These are phyloP conservation scores for Cotesia glomerata DNA, from an alignment of 1,140 invertebrate genomes.

Conservation along the genomic window DNA sequence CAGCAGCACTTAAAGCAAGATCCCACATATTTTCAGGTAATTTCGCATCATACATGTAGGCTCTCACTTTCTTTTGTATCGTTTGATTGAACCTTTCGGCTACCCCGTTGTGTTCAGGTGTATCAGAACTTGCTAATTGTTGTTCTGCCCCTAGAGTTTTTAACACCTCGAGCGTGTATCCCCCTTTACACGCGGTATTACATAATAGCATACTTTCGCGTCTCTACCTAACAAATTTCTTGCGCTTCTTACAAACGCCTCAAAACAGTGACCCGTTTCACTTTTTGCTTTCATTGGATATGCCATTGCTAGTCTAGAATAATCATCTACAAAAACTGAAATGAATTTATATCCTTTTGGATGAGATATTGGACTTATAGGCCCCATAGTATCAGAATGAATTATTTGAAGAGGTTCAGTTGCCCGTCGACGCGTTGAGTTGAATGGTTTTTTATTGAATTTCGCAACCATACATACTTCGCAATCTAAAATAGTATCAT, in stretches of 20 bases:
- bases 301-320: conserved; percentile 26
- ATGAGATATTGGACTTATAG: conserved; percentile 18
- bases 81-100: conserved; percentile 51
- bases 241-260: conserved; percentile 23
- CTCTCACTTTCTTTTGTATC: conserved; percentile 40
- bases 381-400: conserved; percentile 28
- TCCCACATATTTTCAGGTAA: conserved; percentile 47
- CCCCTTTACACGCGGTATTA: conserved; percentile 25
- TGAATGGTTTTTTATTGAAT: conserved; percentile 35
- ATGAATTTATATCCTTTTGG: conserved; percentile 22
- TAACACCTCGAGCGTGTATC: conserved; percentile 22
- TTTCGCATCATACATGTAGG: conserved; percentile 42
- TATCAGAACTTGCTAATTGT: conserved; percentile 36
- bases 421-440: conserved; percentile 18
- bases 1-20: conserved; percentile 44
- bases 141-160: conserved; percentile 21
- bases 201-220: not conserved
- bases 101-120: conserved; percentile 51
- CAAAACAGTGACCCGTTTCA: conserved; percentile 26
- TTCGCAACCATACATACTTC: conserved; percentile 36
- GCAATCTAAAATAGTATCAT: conserved; percentile 31
- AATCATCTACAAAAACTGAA: conserved; percentile 31
- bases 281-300: conserved; percentile 31
- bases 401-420: conserved; percentile 31
- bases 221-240: conserved; percentile 29